A percentile compares a stretch with the other conserved stretches of the same genome.
Conservation (phyloP, 2,888 invertebrate species). For the Nomada goodeniana region DNA sequence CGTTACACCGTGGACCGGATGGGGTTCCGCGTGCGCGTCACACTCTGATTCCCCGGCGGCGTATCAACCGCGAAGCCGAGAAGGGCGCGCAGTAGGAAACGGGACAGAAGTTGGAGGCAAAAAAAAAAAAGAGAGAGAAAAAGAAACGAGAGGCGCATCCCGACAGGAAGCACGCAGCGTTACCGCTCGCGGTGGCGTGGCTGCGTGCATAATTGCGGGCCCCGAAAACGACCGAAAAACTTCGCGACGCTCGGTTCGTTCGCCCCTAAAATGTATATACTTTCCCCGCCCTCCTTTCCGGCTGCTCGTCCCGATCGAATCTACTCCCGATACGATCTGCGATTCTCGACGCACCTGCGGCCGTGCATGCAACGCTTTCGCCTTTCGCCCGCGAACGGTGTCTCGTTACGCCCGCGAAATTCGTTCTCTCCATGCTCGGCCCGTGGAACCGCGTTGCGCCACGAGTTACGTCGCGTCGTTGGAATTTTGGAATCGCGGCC, state of each 20-base stretch:
- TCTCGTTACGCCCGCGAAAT: constrained; percentile 13
- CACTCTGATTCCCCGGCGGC: constrained; percentile 62
- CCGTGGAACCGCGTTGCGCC: background rate
- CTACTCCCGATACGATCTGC: constrained; percentile 51
- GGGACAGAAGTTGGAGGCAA: too few relatives aligned
- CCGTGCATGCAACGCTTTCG: constrained; percentile 49
- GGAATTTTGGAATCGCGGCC: background rate
- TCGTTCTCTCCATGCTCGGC: background rate
- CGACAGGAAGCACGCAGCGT: constrained; percentile 54
- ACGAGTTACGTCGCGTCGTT: background rate
- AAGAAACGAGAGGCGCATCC: background rate
- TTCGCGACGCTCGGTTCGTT: constrained; percentile 38
- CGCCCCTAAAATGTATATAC: constrained; percentile 23
- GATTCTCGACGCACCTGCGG: constrained; percentile 13
- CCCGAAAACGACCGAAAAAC: constrained; percentile 49
- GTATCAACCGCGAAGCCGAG: constrained; percentile 9
- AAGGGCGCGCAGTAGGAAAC: background rate
- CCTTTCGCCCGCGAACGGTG: background rate
- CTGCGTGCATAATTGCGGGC: constrained; percentile 64
- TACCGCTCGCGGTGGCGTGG: constrained; percentile 44
- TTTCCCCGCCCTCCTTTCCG: constrained; percentile 63
- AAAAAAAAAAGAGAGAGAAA: too few relatives aligned
- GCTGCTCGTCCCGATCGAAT: constrained; percentile 46
- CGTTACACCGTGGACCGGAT: constrained; percentile 55
- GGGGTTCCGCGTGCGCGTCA: constrained; percentile 68